Conservation (phyloP, 2,888 invertebrate genomes). For the Gryllus longicercus region DNA sequence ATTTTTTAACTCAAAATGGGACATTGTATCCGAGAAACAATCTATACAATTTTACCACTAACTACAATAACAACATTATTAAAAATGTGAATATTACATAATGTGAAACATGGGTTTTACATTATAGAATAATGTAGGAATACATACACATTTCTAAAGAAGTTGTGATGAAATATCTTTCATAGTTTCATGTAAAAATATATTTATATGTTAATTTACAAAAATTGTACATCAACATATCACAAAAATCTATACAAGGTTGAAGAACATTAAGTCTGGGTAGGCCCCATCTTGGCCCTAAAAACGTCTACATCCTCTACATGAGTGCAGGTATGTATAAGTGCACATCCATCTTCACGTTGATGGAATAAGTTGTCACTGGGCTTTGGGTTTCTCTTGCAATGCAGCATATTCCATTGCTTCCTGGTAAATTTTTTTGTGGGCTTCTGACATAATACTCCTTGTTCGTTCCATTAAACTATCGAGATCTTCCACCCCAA, state of each 20-base stretch:
- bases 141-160: not conserved
- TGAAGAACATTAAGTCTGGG: not conserved
- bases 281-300: too few species aligned
- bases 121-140: too few species aligned
- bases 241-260: not conserved
- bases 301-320: too few species aligned
- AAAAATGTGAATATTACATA: too few species aligned
- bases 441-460: constrained; percentile 49
- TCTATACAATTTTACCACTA: too few species aligned
- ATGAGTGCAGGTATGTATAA: not conserved
- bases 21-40: too few species aligned
- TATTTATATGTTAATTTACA: constrained; percentile 8
- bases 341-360: not conserved
- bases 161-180: too few species aligned
- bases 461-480: constrained; percentile 52
- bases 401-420: not conserved
- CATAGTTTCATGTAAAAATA: not conserved
- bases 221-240: constrained; percentile 17
- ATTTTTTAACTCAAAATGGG: too few species aligned
- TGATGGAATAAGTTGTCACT: not conserved
- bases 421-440: constrained; percentile 21
- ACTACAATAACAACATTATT: too few species aligned
- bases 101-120: too few species aligned
- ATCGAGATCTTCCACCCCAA: constrained; percentile 53
- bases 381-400: not conserved